Conservation (phyloP, 1,140 invertebrate species). For the Bombyx mandarina region DNA sequence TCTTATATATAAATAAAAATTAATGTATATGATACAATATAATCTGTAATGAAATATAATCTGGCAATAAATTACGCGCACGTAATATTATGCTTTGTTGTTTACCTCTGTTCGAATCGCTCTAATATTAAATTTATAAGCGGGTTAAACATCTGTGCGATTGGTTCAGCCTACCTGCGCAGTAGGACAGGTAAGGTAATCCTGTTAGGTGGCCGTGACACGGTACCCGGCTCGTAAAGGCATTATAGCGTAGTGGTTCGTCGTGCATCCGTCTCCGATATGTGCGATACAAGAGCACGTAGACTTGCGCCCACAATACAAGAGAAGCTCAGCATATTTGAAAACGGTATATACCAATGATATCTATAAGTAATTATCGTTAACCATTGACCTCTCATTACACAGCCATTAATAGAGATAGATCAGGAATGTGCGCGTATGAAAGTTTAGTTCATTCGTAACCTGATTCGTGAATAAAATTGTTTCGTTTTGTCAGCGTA, state of each 20-base stretch:
- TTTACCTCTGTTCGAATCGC: not conserved
- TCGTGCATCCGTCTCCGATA: constrained; percentile 45
- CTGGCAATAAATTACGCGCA: too few species aligned
- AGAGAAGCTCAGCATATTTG: constrained; percentile 62
- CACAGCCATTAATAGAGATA: too few species aligned
- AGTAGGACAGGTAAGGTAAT: constrained; percentile 61
- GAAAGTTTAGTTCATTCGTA: constrained; percentile 3
- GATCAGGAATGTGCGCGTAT: too few species aligned
- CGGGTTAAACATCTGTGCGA: constrained; percentile 50
- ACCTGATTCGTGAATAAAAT: constrained; percentile 8
- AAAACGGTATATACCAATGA: constrained; percentile 43
- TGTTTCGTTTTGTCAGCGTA: constrained; percentile 26
- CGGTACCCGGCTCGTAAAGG: constrained; percentile 50
- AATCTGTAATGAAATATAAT: too few species aligned
- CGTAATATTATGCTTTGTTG: not conserved
- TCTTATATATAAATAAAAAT: too few species aligned
- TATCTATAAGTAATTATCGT: too few species aligned
- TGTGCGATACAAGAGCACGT: constrained; percentile 54
- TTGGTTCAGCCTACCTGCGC: constrained; percentile 48
- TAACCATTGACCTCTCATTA: too few species aligned
- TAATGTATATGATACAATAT: too few species aligned
- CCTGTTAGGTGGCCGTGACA: constrained; percentile 69
- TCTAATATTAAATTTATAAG: constrained; percentile 24
- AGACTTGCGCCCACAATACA: constrained; percentile 56
- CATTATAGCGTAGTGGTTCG: constrained; percentile 41